phyloP scores from a whole-genome alignment of 2,113 vertebrate species.

The Holacanthus passer region DNA sequence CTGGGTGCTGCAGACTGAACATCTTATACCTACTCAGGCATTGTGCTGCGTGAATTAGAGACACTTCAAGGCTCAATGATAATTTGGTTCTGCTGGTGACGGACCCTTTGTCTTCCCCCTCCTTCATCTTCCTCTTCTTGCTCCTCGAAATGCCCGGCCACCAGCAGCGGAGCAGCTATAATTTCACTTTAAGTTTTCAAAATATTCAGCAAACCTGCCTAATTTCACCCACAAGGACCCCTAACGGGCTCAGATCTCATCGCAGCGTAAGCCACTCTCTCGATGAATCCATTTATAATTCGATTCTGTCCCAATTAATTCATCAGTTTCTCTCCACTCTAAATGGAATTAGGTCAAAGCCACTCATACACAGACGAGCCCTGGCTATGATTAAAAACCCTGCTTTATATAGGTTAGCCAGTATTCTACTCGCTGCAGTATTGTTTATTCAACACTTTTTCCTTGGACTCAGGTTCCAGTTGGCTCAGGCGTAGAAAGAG shows the following conservation, averaged over 20 bases:
- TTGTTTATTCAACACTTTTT: constrained; percentile 68
- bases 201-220: constrained; percentile 6
- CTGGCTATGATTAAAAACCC: constrained; percentile 57
- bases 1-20: no score
- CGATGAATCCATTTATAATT: constrained; percentile 71
- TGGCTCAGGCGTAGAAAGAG: constrained; percentile 9
- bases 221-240: constrained; percentile 25
- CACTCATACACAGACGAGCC: constrained; percentile 50
- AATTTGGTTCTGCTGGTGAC: no score
- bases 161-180: no score
- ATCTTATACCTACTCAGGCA: no score
- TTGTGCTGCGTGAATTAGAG: no score
- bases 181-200: constrained; percentile 5
- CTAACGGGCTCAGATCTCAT: constrained; percentile 48
- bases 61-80: no score
- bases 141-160: no score
- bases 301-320: constrained; percentile 79
- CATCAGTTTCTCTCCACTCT: constrained; percentile 70
- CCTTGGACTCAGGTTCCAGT: constrained; percentile 1
- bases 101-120: no score
- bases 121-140: no score
- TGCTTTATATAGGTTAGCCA: constrained; percentile 72
- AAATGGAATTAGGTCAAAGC: constrained; percentile 79
- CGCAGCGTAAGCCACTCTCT: constrained; percentile 45
- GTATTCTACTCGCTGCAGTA: constrained; percentile 17